Percentiles rank a stretch among this genome's conserved stretches.
phyloP scores from a whole-genome alignment of 2,888 invertebrate species.

The Augiades crinisus region DNA sequence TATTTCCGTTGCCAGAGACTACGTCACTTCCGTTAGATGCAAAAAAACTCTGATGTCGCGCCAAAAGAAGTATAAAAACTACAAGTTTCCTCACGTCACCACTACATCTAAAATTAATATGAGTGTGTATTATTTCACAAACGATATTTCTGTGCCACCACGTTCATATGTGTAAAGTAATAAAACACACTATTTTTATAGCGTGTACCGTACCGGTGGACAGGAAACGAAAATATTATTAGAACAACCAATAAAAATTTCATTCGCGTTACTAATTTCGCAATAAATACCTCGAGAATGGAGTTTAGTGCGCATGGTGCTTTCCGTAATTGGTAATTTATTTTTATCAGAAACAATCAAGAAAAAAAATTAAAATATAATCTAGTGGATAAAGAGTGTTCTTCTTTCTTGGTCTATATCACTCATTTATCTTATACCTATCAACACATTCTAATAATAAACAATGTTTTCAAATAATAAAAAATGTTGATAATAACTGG shows the following conservation, averaged over 20 bases:
- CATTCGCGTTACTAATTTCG: constrained; percentile 14
- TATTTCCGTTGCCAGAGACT: too few relatives aligned
- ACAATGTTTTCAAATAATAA: too few relatives aligned
- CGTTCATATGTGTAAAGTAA: constrained; percentile 14
- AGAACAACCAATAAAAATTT: constrained; percentile 17
- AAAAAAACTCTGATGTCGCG: too few relatives aligned
- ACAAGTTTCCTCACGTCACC: neutral
- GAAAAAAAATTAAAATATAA: too few relatives aligned
- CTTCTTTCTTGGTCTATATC: too few relatives aligned
- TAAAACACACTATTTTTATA: constrained; percentile 23
- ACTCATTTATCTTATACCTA: too few relatives aligned
- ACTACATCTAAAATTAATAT: neutral
- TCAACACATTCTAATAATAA: too few relatives aligned
- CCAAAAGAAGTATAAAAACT: too few relatives aligned
- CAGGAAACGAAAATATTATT: constrained; percentile 19
- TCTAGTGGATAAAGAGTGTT: too few relatives aligned
- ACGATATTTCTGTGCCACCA: constrained; percentile 1
- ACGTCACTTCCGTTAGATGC: too few relatives aligned
- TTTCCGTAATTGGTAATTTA: neutral
- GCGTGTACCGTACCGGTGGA: constrained; percentile 11
- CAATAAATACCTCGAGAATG: constrained; percentile 2
- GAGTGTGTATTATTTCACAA: neutral
- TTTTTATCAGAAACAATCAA: too few relatives aligned
- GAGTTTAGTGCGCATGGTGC: neutral
- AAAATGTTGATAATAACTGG: too few relatives aligned